Percentiles rank a stretch among this genome's conserved stretches.
Evolutionary conservation across 2,113 vertebrate genomes (phyloP).

Genomic region (Brienomyrus brachyistius): DNA sequence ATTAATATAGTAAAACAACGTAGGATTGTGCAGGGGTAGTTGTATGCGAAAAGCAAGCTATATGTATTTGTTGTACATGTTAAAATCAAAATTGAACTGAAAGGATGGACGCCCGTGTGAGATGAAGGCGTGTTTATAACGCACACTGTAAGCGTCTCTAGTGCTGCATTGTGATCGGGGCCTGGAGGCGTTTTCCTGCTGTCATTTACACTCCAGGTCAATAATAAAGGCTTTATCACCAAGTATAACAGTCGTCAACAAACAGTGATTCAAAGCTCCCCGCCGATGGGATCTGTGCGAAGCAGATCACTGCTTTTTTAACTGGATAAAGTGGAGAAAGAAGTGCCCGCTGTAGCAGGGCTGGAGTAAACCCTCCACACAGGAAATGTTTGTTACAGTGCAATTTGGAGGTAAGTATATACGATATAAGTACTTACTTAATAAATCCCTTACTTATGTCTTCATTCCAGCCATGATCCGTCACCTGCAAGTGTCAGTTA

Average conservation of each 20-base stretch:
- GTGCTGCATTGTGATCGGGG: background rate
- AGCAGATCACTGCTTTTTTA: slow-evolving; percentile 6
- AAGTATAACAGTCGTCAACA: slow-evolving; percentile 37
- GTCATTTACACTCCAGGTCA: background rate
- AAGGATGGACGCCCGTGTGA: background rate
- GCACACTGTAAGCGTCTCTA: background rate
- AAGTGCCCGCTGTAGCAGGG: background rate
- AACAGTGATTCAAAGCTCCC: slow-evolving; percentile 30
- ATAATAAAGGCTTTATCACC: slow-evolving; percentile 33
- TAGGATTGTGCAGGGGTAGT: background rate
- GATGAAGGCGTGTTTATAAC: background rate
- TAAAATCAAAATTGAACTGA: background rate
- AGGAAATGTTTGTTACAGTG: slow-evolving; percentile 55
- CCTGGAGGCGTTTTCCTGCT: slow-evolving; percentile 4
- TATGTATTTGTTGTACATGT: background rate
- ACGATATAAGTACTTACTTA: background rate
- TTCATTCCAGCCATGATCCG: background rate
- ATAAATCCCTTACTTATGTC: background rate
- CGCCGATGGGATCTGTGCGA: slow-evolving; percentile 24
- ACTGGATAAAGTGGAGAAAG: background rate
- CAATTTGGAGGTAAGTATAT: slow-evolving; percentile 54
- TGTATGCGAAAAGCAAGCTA: background rate
- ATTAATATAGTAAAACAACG: background rate
- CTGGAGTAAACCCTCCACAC: background rate
- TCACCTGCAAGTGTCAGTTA: background rate